A percentile compares a stretch with the other conserved stretches of the same genome.
These are phyloP conservation scores for Nyctibius grandis DNA, from an alignment of 2,797 vertebrate genomes.

Conservation along the genomic window DNA sequence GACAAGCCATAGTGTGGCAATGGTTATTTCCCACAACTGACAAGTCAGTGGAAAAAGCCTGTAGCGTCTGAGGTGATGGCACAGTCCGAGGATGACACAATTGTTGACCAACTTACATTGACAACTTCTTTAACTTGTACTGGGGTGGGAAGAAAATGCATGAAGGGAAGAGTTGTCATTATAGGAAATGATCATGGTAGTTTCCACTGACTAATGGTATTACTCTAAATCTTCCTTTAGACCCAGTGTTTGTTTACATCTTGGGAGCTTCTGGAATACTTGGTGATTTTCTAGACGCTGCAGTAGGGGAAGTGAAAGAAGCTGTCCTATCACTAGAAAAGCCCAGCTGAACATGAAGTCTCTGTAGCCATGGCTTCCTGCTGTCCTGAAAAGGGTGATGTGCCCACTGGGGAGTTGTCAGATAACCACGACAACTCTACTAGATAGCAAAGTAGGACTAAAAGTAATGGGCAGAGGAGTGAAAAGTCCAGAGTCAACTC, in stretches of 20 bases:
- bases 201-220: neutral
- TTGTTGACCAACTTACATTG: neutral
- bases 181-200: neutral
- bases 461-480: neutral
- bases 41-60: neutral
- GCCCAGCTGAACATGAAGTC: neutral
- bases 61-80: neutral
- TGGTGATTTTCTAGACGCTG: neutral
- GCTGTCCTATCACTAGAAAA: neutral
- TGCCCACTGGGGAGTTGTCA: neutral
- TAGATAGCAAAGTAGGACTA: neutral
- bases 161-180: neutral
- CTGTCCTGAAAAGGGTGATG: neutral
- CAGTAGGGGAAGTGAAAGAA: neutral
- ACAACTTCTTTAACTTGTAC: neutral
- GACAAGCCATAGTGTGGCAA: rapidly evolving
- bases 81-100: neutral
- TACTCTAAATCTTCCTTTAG: neutral
- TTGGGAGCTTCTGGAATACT: neutral
- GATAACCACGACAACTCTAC: neutral
- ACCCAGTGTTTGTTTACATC: neutral
- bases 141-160: neutral
- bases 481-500: neutral
- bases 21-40: neutral
- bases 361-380: neutral